Evolutionary conservation across 37 sponge, comb jelly and placozoan species (phyloP), one percentile per base, ranked within the genome.

Genomic region (Theonella swinhoei): DNA sequence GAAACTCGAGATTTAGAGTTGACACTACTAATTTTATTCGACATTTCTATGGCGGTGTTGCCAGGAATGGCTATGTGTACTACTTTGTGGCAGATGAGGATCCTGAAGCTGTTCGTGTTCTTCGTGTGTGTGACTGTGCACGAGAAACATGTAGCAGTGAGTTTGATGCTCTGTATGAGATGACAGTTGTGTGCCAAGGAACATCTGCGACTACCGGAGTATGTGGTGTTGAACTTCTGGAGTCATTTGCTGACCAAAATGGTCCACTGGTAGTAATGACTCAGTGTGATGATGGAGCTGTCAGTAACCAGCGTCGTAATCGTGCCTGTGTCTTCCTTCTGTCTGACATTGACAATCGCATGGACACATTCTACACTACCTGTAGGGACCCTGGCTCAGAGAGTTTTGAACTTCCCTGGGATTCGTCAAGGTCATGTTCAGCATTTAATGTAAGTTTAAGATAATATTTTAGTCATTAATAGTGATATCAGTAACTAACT

Each of bases 141-240:
- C 17, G 37, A 0, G 58, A 61, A 4, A 1, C 69, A 42, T 23
- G 40, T 29, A 42, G 76, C 32, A 42, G 76, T 58, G 20, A 4
- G 31, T 80, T 80, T 59, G 59, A 26, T 24, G 69, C 69, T 5
- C 31, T 80, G 28, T 68, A 80, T 39, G 69, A 80, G 33, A 2
- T 28, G 26, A 25, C 35, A 29, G 11, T 80, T 1, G 54, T 5
- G 24, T 80, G 80, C 19, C 34, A 30, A 1, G 25, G 47, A 2
- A 14, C 54, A 47, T 17, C 54, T 47, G 11, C 7, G 14, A 47
- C 7, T 14, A 47, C 54, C 30, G 74, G 31, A 32, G 38, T 63
- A 36, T 74, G 83, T 82, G 83, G 83, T 17, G 41, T 62, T 0
- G 59, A 71, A 22, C n/a, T 82, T 28, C 30, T 82, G 64, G 83